These are phyloP conservation scores for Hypsopygia costalis DNA, from an alignment of 2,888 invertebrate species.

Conservation along the genomic window DNA sequence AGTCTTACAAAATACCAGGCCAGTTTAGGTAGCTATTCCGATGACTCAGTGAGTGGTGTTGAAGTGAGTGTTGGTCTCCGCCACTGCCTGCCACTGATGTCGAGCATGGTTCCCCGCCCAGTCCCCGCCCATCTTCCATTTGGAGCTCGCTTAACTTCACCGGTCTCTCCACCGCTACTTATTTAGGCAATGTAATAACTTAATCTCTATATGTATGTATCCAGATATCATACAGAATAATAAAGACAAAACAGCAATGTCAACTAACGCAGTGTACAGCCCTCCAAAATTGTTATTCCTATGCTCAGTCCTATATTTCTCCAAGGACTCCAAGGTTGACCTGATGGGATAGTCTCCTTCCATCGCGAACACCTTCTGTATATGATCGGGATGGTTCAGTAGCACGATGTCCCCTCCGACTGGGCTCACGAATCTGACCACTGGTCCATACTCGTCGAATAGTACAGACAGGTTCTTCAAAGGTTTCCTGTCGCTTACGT, in stretches of 20 bases:
- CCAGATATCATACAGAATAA: no score
- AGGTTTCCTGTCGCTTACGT: constrained; percentile 43
- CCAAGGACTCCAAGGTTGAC: constrained; percentile 82
- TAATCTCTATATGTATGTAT: no score
- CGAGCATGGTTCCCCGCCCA: no score
- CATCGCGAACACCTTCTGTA: constrained; percentile 80
- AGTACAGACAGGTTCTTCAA: constrained; percentile 49
- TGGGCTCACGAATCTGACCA: constrained; percentile 83
- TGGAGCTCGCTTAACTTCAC: background rate
- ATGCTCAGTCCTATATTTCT: constrained; percentile 81
- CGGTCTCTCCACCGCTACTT: no score
- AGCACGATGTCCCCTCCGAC: constrained; percentile 83
- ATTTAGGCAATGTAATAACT: background rate
- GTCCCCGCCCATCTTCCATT: no score
- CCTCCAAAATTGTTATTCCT: constrained; percentile 78
- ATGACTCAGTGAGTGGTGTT: no score
- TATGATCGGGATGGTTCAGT: constrained; percentile 83
- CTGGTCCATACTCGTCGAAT: constrained; percentile 82
- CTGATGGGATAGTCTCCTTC: constrained; percentile 82
- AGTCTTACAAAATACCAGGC: no score
- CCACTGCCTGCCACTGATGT: no score
- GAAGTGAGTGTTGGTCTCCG: no score
- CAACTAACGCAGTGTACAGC: constrained; percentile 79
- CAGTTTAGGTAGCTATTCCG: no score
- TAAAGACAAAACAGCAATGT: background rate